Percentiles rank a stretch among this genome's conserved stretches.
These are phyloP conservation scores for Crypturellus undulatus DNA, from an alignment of 2,113 vertebrate genomes.

Conservation along the genomic window DNA sequence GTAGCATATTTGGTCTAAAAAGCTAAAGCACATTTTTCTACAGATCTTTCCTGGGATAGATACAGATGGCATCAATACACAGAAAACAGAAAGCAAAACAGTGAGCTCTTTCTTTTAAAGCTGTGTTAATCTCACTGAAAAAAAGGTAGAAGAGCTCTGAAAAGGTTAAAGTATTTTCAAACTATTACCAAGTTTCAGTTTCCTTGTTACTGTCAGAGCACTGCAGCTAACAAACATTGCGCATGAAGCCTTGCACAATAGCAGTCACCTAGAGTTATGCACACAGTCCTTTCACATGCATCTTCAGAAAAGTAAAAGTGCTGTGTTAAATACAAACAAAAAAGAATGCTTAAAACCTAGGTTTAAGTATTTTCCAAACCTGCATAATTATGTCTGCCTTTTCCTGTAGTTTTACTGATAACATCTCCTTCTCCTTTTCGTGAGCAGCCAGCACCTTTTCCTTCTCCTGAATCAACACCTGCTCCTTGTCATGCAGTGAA, in stretches of 20 bases:
- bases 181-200: neutral
- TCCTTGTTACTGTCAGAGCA: neutral
- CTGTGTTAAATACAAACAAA: neutral
- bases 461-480: neutral
- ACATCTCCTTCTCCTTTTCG: slow-evolving; percentile 28
- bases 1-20: neutral
- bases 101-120: neutral
- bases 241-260: neutral
- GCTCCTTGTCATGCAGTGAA: slow-evolving; percentile 17
- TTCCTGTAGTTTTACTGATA: slow-evolving; percentile 65
- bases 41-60: neutral
- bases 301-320: neutral
- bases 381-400: slow-evolving; percentile 44
- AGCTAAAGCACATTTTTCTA: neutral
- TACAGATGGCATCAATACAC: neutral
- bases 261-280: neutral
- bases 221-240: neutral
- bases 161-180: neutral
- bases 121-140: neutral
- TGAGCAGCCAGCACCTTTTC: slow-evolving; percentile 12
- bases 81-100: neutral
- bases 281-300: neutral
- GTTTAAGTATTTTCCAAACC: slow-evolving; percentile 30
- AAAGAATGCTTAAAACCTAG: neutral
- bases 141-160: neutral